Conservation (phyloP, 2,888 invertebrate genomes). For the Dione juno region DNA sequence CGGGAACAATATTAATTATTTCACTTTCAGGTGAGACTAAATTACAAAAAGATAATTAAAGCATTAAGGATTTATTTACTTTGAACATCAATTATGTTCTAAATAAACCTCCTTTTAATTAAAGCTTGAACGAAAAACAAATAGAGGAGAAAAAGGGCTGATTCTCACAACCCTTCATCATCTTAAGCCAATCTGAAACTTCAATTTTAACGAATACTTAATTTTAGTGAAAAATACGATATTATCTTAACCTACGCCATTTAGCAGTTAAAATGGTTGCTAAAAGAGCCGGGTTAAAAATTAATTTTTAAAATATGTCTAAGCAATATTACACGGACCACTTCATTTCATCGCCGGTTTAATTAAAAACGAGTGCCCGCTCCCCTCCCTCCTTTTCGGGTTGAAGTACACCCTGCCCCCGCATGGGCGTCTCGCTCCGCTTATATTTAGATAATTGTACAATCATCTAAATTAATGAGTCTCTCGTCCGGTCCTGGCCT, state of each 20-base stretch:
- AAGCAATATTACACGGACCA: conserved; percentile 83
- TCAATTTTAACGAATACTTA: conserved; percentile 19
- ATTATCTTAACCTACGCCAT: conserved; percentile 32
- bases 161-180: conserved; percentile 70
- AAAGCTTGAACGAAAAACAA: conserved; percentile 82
- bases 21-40: conserved; percentile 78
- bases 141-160: conserved; percentile 64
- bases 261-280: conserved; percentile 37
- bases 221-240: conserved; percentile 23
- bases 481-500: conserved; percentile 80
- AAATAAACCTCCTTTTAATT: conserved; percentile 82
- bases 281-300: conserved; percentile 55
- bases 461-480: conserved; percentile 84
- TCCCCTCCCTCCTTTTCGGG: conserved; percentile 80
- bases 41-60: conserved; percentile 82
- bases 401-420: conserved; percentile 74
- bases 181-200: conserved; percentile 43
- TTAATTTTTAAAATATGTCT: conserved; percentile 83
- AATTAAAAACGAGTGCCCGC: conserved; percentile 84
- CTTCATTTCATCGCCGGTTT: conserved; percentile 83
- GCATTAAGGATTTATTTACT: conserved; percentile 81
- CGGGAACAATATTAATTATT: conserved; percentile 53
- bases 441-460: conserved; percentile 85
- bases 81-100: conserved; percentile 81
- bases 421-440: conserved; percentile 79